Evolutionary conservation across 2,113 vertebrate genomes (phyloP).

Genomic region (Fulica atra): DNA sequence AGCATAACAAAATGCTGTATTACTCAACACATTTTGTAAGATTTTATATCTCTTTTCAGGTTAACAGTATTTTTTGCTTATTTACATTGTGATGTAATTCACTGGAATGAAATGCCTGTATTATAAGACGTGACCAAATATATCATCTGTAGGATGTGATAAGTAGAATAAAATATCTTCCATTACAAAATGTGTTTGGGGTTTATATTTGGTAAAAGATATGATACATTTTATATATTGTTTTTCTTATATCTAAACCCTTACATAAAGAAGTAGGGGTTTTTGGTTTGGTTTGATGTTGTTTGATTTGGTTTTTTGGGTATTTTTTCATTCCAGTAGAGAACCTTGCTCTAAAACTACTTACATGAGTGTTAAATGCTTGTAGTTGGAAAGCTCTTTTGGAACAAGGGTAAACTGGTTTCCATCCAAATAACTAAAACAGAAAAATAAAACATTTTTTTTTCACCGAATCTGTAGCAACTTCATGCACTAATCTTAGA

Average conservation of each 20-base stretch:
- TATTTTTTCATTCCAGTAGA: not conserved
- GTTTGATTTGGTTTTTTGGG: too few relatives aligned
- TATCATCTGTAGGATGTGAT: not conserved
- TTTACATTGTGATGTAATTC: not conserved
- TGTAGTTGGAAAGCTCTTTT: conserved; percentile 95
- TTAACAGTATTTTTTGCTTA: not conserved
- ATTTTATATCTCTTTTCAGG: not conserved
- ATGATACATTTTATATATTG: not conserved
- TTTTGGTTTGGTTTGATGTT: not conserved
- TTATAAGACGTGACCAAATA: not conserved
- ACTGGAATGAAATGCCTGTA: not conserved
- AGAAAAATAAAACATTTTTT: conserved; percentile 26
- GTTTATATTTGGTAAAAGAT: not conserved
- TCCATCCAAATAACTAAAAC: conserved; percentile 92
- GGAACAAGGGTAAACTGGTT: conserved; percentile 96
- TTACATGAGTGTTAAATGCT: conserved; percentile 97
- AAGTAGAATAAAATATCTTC: not conserved
- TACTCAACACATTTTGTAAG: not conserved
- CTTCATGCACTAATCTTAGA: not conserved
- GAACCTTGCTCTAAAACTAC: conserved; percentile 63
- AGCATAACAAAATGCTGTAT: not conserved
- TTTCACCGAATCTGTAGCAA: not conserved
- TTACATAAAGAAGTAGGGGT: not conserved
- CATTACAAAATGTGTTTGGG: not conserved
- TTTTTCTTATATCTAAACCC: not conserved